Evolutionary conservation across 2,113 vertebrate genomes (phyloP).

Genomic region (Lipotes vexillifer): DNA sequence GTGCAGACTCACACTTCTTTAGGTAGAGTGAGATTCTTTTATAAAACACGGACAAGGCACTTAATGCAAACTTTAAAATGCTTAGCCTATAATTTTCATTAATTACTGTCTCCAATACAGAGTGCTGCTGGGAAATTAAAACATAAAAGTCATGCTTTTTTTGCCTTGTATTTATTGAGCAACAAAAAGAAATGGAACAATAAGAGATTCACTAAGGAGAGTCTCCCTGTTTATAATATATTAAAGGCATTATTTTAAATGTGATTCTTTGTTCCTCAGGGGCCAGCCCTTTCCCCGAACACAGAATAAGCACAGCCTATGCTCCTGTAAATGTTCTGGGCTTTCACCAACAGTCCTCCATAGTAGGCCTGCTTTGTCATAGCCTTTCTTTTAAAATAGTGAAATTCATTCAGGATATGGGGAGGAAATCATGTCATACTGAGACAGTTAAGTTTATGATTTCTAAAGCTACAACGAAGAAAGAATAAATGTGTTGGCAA

Average conservation of each 20-base stretch:
- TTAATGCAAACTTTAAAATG: conserved; percentile 43
- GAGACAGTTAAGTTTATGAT: conserved; percentile 21
- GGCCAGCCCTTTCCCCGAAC: not conserved
- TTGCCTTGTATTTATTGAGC: conserved; percentile 34
- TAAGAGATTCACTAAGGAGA: conserved; percentile 53
- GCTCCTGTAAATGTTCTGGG: not conserved
- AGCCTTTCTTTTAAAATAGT: conserved; percentile 21
- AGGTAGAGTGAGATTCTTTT: not conserved
- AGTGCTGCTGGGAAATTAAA: conserved; percentile 57
- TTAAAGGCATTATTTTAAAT: conserved; percentile 58
- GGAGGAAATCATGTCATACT: not conserved
- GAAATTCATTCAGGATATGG: not conserved
- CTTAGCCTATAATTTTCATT: conserved; percentile 38
- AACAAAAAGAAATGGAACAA: conserved; percentile 55
- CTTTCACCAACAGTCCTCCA: not conserved
- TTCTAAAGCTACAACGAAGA: conserved; percentile 51
- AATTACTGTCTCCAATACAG: conserved; percentile 41
- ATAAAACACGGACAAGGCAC: not conserved
- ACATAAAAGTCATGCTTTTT: conserved; percentile 13
- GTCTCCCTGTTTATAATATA: conserved; percentile 1
- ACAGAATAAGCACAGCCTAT: not conserved
- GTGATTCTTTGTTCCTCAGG: not conserved
- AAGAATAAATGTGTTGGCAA: conserved; percentile 20
- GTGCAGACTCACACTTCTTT: not conserved
- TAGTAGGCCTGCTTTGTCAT: not conserved